A percentile compares a stretch with the other conserved stretches of the same genome.
Conservation (phyloP, 2,888 invertebrate genomes). For the Iphiclides podalirius region DNA sequence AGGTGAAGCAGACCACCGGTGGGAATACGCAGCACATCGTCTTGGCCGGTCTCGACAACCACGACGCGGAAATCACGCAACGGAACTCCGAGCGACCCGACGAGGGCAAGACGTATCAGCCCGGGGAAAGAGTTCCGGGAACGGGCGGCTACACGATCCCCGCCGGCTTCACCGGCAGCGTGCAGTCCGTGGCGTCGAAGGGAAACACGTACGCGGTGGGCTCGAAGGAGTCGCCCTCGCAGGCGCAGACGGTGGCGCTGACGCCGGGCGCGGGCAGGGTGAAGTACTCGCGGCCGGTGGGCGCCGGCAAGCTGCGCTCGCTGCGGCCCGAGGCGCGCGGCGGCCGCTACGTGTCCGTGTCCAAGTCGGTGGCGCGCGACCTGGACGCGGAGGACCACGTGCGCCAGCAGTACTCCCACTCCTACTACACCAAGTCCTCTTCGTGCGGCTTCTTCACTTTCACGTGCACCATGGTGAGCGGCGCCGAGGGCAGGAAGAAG, state of each 20-base stretch:
- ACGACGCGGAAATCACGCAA: constrained; percentile 82
- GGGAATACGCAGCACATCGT: constrained; percentile 83
- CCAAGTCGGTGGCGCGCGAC: constrained; percentile 89
- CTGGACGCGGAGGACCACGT: constrained; percentile 81
- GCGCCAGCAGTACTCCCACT: constrained; percentile 87
- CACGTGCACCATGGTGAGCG: constrained; percentile 89
- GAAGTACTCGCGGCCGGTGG: constrained; percentile 54
- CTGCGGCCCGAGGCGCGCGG: constrained; percentile 53
- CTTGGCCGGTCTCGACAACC: constrained; percentile 78
- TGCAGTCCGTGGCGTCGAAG: constrained; percentile 83
- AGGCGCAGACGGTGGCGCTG: constrained; percentile 83
- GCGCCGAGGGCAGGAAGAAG: constrained; percentile 87
- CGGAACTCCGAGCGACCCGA: constrained; percentile 74
- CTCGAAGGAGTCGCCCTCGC: constrained; percentile 80
- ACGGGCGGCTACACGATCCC: constrained; percentile 84
- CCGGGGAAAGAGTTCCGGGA: constrained; percentile 84
- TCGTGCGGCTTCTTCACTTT: constrained; percentile 94
- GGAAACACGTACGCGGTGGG: constrained; percentile 80
- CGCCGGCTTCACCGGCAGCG: constrained; percentile 83
- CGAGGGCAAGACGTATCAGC: constrained; percentile 80
- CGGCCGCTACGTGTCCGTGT: constrained; percentile 88
- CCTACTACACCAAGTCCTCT: constrained; percentile 92
- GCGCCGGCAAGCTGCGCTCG: constrained; percentile 60
- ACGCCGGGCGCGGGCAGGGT: constrained; percentile 74
- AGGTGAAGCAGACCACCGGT: constrained; percentile 70